Percentiles rank a stretch among this genome's conserved stretches.
phyloP scores from a whole-genome alignment of 2,888 invertebrate species.

The Syritta pipiens region DNA sequence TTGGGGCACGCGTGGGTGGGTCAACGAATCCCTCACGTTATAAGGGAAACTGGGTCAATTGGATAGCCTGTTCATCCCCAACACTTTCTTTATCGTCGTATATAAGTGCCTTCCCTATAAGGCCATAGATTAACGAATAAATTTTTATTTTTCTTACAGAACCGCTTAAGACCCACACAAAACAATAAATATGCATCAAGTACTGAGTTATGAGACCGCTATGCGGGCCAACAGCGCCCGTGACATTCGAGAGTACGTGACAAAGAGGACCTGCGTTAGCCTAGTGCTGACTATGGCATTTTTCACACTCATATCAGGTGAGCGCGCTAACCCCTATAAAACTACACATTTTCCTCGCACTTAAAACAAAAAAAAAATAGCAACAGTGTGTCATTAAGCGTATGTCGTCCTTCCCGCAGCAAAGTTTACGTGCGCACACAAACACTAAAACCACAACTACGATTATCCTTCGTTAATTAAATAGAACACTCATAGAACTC shows the following conservation, averaged over 20 bases:
- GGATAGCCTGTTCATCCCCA: too few species aligned
- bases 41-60: too few species aligned
- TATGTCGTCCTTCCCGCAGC: slow-evolving; percentile 9
- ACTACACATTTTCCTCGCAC: background rate
- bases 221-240: slow-evolving; percentile 77
- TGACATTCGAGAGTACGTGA: slow-evolving; percentile 77
- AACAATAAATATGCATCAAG: slow-evolving; percentile 76
- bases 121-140: too few species aligned
- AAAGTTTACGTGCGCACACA: background rate
- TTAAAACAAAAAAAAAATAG: background rate
- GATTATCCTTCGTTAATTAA: slow-evolving; percentile 24
- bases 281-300: slow-evolving; percentile 78
- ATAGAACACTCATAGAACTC: slow-evolving; percentile 22
- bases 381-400: slow-evolving; percentile 16
- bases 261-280: slow-evolving; percentile 78
- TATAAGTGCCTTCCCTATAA: too few species aligned
- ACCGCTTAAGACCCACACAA: slow-evolving; percentile 1
- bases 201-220: slow-evolving; percentile 79
- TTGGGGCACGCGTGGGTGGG: too few species aligned
- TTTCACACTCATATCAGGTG: slow-evolving; percentile 78
- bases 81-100: too few species aligned
- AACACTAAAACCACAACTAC: background rate
- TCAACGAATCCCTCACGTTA: too few species aligned
- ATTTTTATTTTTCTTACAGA: slow-evolving; percentile 37
- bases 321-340: slow-evolving; percentile 40